Percentiles rank a stretch among this genome's conserved stretches.
phyloP scores from a whole-genome alignment of 37 sponge, comb jelly and placozoan genomes.

The Aplysina aerophoba region DNA sequence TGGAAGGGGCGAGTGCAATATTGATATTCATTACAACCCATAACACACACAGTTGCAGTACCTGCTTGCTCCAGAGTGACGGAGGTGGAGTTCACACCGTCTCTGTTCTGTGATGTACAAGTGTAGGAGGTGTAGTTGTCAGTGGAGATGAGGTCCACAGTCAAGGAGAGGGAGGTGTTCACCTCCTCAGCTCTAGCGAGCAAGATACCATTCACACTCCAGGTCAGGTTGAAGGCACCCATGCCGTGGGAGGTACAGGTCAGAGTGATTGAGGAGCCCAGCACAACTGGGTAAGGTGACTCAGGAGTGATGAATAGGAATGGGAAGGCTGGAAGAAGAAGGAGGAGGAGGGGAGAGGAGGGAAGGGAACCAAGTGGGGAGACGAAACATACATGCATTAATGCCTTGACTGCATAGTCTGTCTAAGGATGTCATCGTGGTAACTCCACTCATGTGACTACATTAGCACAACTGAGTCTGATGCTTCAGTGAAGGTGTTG shows the following conservation, averaged over 20 bases:
- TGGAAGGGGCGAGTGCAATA: too few relatives aligned
- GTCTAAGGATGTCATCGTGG: too few relatives aligned
- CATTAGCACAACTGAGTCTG: too few relatives aligned
- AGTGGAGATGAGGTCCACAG: not conserved
- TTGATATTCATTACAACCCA: too few relatives aligned
- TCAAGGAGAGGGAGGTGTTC: not conserved
- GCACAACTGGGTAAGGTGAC: slow-evolving; percentile 5
- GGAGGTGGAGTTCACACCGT: not conserved
- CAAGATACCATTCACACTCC: not conserved
- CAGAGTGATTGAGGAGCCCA: not conserved
- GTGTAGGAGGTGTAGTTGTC: slow-evolving; percentile 18
- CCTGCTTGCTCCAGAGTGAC: slow-evolving; percentile 13
- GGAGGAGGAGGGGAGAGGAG: too few relatives aligned
- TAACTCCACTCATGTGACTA: too few relatives aligned
- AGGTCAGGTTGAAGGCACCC: slow-evolving; percentile 21
- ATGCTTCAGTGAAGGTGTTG: too few relatives aligned
- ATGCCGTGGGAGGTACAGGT: slow-evolving; percentile 7
- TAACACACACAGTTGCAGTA: too few relatives aligned
- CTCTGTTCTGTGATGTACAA: not conserved
- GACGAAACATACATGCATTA: too few relatives aligned
- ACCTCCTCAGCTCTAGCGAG: slow-evolving; percentile 1
- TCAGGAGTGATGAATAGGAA: not conserved
- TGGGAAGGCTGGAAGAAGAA: not conserved
- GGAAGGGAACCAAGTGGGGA: too few relatives aligned
- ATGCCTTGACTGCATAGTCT: too few relatives aligned